A percentile compares a stretch with the other conserved stretches of the same genome.
These are phyloP conservation scores for Ptilodon capucinus DNA, from an alignment of 2,888 invertebrate genomes.

Conservation along the genomic window DNA sequence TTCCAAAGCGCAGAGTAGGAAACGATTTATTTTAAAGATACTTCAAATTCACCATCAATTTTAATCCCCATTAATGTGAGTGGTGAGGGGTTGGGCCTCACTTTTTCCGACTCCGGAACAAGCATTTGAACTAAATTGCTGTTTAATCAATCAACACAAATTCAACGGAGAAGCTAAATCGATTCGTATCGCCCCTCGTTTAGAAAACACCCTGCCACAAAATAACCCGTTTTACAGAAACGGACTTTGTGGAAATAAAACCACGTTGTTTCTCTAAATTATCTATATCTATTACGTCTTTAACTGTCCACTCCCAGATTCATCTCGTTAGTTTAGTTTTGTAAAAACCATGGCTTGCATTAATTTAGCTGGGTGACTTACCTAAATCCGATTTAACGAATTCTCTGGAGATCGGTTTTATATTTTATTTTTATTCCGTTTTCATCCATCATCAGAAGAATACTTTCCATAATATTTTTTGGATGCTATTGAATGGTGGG, in stretches of 20 bases:
- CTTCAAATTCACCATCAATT: background rate
- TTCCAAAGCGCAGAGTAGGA: background rate
- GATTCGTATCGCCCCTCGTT: conserved; percentile 17
- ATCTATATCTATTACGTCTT: too few species aligned
- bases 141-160: conserved; percentile 32
- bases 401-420: too few species aligned
- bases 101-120: conserved; percentile 1
- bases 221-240: background rate
- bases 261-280: too few species aligned
- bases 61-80: background rate
- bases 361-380: too few species aligned
- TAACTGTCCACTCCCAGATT: too few species aligned
- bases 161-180: conserved; percentile 21
- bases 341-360: too few species aligned
- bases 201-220: background rate
- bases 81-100: background rate
- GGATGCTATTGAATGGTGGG: too few species aligned
- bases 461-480: too few species aligned
- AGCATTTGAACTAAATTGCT: conserved; percentile 25
- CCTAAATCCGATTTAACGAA: too few species aligned
- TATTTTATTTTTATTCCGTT: too few species aligned
- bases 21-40: background rate
- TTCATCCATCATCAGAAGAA: too few species aligned
- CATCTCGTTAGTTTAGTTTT: too few species aligned
- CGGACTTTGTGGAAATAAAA: background rate